phyloP scores from a whole-genome alignment of 2,113 vertebrate species.

The Vicugna pacos region DNA sequence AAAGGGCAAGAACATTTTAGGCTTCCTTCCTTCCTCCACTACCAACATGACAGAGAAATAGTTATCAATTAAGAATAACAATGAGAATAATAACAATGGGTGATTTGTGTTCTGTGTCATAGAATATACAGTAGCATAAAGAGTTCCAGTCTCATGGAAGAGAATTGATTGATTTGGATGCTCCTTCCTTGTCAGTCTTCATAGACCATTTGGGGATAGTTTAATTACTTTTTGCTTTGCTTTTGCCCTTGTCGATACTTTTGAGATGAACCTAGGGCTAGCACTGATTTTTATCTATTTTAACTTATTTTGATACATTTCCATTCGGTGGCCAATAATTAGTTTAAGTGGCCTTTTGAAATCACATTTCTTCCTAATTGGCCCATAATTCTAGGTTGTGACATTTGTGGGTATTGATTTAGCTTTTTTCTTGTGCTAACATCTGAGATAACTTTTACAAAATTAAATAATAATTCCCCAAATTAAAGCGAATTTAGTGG shows the following conservation, averaged over 20 bases:
- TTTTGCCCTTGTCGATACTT: slow-evolving; percentile 8
- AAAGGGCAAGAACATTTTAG: not conserved
- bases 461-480: slow-evolving; percentile 56
- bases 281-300: slow-evolving; percentile 8
- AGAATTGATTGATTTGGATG: not conserved
- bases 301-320: slow-evolving; percentile 56
- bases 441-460: slow-evolving; percentile 54
- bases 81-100: not conserved
- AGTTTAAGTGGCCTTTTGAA: slow-evolving; percentile 54
- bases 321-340: slow-evolving; percentile 45
- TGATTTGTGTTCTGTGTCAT: not conserved
- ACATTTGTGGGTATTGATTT: slow-evolving; percentile 70
- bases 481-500: slow-evolving; percentile 53
- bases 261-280: not conserved
- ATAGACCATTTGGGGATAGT: not conserved
- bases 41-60: not conserved
- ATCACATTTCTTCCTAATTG: slow-evolving; percentile 63
- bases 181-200: not conserved
- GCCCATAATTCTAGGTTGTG: slow-evolving; percentile 54
- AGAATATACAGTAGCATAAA: not conserved
- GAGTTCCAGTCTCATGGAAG: not conserved
- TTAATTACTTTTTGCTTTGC: slow-evolving; percentile 52
- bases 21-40: not conserved
- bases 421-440: slow-evolving; percentile 31
- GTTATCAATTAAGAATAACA: not conserved